A percentile compares a stretch with the other conserved stretches of the same genome.
Conservation (phyloP, 2,113 vertebrate genomes). For the Hippocampus abdominalis region DNA sequence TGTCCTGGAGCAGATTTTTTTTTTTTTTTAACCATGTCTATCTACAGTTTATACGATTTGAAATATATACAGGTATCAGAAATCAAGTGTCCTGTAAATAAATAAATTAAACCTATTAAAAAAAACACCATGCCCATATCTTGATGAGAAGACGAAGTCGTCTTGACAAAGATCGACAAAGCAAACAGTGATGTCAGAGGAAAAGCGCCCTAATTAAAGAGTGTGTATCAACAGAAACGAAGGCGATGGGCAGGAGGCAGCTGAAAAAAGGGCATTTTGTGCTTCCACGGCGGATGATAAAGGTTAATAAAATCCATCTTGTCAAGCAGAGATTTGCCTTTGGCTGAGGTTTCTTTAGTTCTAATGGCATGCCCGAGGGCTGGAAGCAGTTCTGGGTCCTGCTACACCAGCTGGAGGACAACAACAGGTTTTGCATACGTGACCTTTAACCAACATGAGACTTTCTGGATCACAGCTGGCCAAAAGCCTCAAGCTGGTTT, state of each 20-base stretch:
- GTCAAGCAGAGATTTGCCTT: constrained; percentile 15
- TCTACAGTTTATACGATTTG: no score
- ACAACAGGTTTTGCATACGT: background rate
- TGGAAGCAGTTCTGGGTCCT: background rate
- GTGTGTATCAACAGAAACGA: background rate
- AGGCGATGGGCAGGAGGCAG: background rate
- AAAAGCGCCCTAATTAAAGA: background rate
- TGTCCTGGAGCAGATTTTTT: background rate
- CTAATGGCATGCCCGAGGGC: constrained; percentile 14
- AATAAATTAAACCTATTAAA: background rate
- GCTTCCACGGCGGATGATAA: background rate
- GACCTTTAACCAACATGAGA: constrained; percentile 9
- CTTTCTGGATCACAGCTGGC: constrained; percentile 6
- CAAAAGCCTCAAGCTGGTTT: constrained; percentile 6
- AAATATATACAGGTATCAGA: no score
- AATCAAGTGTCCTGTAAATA: no score
- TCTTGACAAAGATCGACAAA: background rate
- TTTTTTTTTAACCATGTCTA: no score
- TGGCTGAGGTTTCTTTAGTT: constrained; percentile 14
- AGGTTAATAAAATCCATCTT: constrained; percentile 17
- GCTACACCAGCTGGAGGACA: constrained; percentile 17
- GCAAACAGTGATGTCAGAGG: background rate
- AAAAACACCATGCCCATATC: background rate
- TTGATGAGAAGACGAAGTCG: background rate
- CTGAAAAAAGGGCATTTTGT: constrained; percentile 3